Base-by-base conservation (phyloP, 30 jellyfish, hydroid and myxozoan species). In the Aurelia aurita region DNA sequence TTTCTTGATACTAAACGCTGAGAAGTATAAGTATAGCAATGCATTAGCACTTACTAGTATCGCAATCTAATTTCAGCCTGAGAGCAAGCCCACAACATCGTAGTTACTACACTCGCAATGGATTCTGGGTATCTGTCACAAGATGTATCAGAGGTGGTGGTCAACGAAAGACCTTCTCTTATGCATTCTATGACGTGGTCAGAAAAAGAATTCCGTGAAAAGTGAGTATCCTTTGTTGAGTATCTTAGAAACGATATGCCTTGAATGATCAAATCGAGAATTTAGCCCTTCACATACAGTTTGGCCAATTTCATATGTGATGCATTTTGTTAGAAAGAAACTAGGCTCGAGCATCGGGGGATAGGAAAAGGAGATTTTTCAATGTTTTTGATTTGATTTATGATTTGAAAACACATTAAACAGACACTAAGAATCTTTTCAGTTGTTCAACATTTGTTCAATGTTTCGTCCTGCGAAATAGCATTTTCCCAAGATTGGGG, bases 121-220 rank as follows among this genome's bases (percentile, higher is more conserved):
- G 87, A 75, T 53, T 75, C 87, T 27, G 64, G 75, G 11, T 54
- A 51, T 51, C 58, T 58, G 13, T 73, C 85, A 0, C 29, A 46
- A 2, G 68, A 31, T 39, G 23, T 45, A 3, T 27, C 46, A 39
- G 51, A 39, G 14, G 51, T 15, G 46, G 60, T 34, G 20, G 32
- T 18, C 29, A 26, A 10, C 60, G 57, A 27, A 53, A 44, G 62
- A 23, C 87, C 64, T 49, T 53, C 87, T 34, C 39, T 75, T 18
- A 58, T 75, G 87, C 87, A 75, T 39, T 75, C 87, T 18, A 57
- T 58, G 47, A 75, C 87, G 11, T 75, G 87, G 87, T 53, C 87
- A 18, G 87, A 75, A 57, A 18, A 53, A 60, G 87, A 75, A 28
- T 58, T 75, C 35, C 87, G 63, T 28, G 87, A 75, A 58, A 75